A percentile compares a stretch with the other conserved stretches of the same genome.
Evolutionary conservation across 1,140 invertebrate species (phyloP).

Genomic region (Listronotus oregonensis): DNA sequence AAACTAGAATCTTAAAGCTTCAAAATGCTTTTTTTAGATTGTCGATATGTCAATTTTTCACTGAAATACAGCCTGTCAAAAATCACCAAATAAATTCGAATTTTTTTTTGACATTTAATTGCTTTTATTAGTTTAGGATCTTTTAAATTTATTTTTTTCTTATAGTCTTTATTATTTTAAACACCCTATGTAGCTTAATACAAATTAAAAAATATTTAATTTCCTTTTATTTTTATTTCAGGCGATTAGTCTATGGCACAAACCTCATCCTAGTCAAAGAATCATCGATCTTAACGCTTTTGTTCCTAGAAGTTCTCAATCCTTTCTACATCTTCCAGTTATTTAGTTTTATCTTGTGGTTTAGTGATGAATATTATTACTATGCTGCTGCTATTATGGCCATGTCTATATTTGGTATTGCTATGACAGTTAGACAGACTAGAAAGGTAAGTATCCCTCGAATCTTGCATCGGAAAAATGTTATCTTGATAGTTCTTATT

Average conservation of each 20-base stretch:
- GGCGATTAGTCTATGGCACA: conserved; percentile 75
- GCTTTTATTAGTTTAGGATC: too few relatives aligned
- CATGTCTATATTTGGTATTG: conserved; percentile 85
- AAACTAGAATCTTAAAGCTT: too few relatives aligned
- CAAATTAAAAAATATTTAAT: not conserved
- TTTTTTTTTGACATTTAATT: too few relatives aligned
- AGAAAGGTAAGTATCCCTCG: conserved; percentile 69
- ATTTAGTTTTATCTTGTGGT: conserved; percentile 82
- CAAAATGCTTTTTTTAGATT: too few relatives aligned
- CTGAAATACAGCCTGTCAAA: too few relatives aligned
- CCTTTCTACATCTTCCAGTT: conserved; percentile 97
- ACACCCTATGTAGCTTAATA: too few relatives aligned
- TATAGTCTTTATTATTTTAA: too few relatives aligned
- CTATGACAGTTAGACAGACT: conserved; percentile 82
- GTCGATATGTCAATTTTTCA: too few relatives aligned
- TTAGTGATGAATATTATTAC: conserved; percentile 82
- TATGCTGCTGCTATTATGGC: conserved; percentile 85
- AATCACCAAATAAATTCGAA: too few relatives aligned
- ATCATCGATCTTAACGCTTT: conserved; percentile 69
- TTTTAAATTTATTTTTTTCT: too few relatives aligned
- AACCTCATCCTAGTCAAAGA: conserved; percentile 82
- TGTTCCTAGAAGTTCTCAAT: conserved; percentile 84
- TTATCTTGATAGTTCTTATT: too few relatives aligned
- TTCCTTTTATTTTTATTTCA: conserved; percentile 52
- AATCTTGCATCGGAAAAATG: too few relatives aligned